Conservation (phyloP, 2,113 vertebrate genomes). For the Bucco capensis region DNA sequence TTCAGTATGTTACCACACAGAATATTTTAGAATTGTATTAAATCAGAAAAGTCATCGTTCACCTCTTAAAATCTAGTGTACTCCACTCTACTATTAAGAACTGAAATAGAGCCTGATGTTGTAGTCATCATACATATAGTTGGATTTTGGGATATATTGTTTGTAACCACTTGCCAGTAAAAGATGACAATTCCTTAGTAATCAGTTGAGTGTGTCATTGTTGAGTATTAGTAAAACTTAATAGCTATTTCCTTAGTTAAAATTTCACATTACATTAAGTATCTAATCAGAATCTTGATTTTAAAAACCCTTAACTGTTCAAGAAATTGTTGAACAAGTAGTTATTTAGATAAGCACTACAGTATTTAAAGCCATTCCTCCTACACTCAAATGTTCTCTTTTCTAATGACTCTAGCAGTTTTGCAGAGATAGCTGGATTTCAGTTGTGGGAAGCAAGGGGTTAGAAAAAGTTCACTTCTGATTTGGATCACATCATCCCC, state of each 20-base stretch:
- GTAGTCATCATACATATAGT: neutral
- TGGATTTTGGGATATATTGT: neutral
- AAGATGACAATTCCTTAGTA: neutral
- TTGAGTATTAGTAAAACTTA: neutral
- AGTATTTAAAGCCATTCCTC: neutral
- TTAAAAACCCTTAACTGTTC: neutral
- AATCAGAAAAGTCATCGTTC: neutral
- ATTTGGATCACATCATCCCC: neutral
- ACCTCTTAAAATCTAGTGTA: neutral
- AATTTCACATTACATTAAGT: neutral
- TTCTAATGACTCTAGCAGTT: neutral
- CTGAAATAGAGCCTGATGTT: neutral
- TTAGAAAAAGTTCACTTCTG: neutral
- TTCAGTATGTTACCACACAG: neutral
- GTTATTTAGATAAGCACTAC: neutral
- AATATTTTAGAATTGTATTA: neutral
- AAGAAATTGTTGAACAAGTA: neutral
- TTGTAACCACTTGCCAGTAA: neutral
- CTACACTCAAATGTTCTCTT: neutral
- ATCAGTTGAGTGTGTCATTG: neutral
- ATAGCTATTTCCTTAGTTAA: neutral
- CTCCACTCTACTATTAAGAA: neutral
- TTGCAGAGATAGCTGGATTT: neutral
- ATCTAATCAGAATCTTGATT: neutral
- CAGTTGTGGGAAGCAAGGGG: neutral